Evolutionary conservation across 1,140 invertebrate genomes (phyloP).

Genomic region (Aphaenogaster rudis): DNA sequence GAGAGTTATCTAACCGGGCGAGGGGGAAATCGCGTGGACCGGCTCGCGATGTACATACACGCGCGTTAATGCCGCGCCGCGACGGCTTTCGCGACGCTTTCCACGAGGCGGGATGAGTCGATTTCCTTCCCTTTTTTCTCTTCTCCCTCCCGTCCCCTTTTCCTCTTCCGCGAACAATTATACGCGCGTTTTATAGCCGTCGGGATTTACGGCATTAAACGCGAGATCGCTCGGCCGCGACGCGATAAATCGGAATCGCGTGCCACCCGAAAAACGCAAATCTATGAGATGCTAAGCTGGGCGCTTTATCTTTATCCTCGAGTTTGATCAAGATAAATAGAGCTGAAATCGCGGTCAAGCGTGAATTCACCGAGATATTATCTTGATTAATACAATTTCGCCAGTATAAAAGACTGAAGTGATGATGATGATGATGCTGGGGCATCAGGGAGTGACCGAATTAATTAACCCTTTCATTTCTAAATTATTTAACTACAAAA

Average conservation of each 20-base stretch:
- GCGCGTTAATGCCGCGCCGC: conserved; percentile 44
- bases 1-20: conserved; percentile 74
- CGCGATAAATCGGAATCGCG: conserved; percentile 54
- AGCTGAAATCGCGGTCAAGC: neutral
- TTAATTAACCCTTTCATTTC: neutral
- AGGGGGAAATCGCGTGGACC: neutral
- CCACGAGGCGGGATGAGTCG: neutral
- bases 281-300: neutral
- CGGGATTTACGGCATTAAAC: conserved; percentile 50
- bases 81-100: neutral
- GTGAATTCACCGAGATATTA: neutral
- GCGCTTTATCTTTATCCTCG: conserved; percentile 12
- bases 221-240: conserved; percentile 19
- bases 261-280: conserved; percentile 31
- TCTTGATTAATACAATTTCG: neutral
- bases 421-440: neutral
- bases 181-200: conserved; percentile 20
- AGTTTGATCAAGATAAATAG: neutral
- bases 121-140: neutral
- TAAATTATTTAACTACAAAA: no score
- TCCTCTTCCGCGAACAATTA: conserved; percentile 29
- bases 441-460: neutral
- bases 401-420: neutral
- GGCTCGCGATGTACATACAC: conserved; percentile 48
- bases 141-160: no score